Evolutionary conservation across 2,888 invertebrate species (phyloP), one percentile per base, ranked within the genome.

Genomic region (Plebejus argus): DNA sequence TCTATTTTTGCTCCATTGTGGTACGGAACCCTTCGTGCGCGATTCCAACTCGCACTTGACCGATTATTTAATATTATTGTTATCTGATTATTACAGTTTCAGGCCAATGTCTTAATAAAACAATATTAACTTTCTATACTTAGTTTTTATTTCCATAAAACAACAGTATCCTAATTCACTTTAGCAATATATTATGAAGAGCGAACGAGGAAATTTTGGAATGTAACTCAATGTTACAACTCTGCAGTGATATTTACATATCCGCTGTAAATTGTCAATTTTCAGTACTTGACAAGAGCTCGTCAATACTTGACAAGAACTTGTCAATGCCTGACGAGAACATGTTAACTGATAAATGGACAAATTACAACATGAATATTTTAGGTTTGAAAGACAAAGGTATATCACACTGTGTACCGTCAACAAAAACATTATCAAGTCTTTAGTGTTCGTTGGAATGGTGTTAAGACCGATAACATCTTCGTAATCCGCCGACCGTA

Each of bases 81-180:
- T 23, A 10, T 8, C 8, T 10, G 39, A 39, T 39, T 10, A 39
- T 39, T 39, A 39, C 39, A 2, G 3, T 45, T 45, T 10, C 45
- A 45, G 45, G 45, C 45, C 45, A 45, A 45, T 45, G 2, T 45
- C 45, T 45, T 82, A 87, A 84, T 85, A 82, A 88, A 88, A 87
- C 78, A 84, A 79, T 61, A 78, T 81, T 82, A 90, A 90, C 89
- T 91, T 66, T 91, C 88, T 91, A 91, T 91, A n/a, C n/a, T n/a
- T n/a, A 90, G 78, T 86, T 88, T 90, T 92, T 91, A 91, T 90
- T 92, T 90, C 89, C 90, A 90, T 90, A 88, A 91, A 91, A 92
- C 91, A 92, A 91, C 91, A 91, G 87, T 87, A 88, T 88, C 89
- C 87, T 89, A 87, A 87, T 88, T 88, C 90, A 90, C 90, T 86